These are phyloP conservation scores for Eretmochelys imbricata DNA, from an alignment of 2,113 vertebrate genomes.

Conservation along the genomic window DNA sequence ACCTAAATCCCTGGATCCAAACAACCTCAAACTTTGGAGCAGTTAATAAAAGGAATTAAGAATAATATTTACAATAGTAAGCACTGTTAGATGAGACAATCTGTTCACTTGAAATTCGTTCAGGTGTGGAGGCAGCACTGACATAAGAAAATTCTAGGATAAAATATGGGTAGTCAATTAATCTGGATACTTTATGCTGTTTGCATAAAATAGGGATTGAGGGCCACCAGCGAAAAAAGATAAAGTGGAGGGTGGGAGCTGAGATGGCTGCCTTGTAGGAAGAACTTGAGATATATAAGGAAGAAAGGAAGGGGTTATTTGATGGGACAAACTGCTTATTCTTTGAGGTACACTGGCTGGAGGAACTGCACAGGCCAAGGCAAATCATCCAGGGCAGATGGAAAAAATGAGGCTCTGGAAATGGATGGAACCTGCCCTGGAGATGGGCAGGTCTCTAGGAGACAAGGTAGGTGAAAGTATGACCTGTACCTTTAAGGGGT, in stretches of 20 bases:
- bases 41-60: constrained; percentile 16
- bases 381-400: background rate
- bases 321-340: background rate
- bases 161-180: background rate
- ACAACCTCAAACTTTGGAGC: constrained; percentile 18
- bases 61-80: constrained; percentile 17
- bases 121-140: background rate
- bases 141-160: background rate
- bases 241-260: background rate
- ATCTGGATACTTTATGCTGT: background rate
- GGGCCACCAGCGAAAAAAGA: background rate
- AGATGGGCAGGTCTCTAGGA: background rate
- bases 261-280: background rate
- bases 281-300: background rate
- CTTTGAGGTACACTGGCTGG: background rate
- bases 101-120: background rate
- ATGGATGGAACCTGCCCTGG: background rate
- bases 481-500: background rate
- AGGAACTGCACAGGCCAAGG: background rate
- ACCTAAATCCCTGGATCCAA: constrained; percentile 48
- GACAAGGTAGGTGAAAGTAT: background rate
- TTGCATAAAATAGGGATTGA: background rate
- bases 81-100: background rate
- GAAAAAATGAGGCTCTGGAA: background rate
- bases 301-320: background rate